phyloP scores from a whole-genome alignment of 2,113 vertebrate genomes.

The Trochalopteron elliotii region DNA sequence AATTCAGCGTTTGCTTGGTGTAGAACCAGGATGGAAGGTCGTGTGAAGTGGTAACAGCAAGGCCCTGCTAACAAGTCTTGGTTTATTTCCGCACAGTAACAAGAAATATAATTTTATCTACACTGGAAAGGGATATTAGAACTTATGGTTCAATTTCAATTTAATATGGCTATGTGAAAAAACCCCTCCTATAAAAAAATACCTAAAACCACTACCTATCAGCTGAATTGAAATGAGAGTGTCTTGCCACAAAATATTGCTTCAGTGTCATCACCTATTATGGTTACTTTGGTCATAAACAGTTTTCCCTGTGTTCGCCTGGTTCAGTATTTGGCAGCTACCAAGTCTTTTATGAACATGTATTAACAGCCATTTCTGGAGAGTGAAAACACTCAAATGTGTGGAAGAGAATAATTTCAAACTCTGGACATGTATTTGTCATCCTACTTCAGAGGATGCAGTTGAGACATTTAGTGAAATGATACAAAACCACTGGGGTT shows the following conservation, averaged over 20 bases:
- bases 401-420: not conserved
- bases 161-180: not conserved
- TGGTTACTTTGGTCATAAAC: not conserved
- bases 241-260: not conserved
- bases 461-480: not conserved
- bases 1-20: not conserved
- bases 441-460: not conserved
- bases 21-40: not conserved
- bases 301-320: not conserved
- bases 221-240: not conserved
- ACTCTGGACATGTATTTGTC: not conserved
- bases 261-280: not conserved
- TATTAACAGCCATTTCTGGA: not conserved
- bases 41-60: not conserved
- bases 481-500: not conserved
- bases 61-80: not conserved
- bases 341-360: not conserved
- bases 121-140: not conserved
- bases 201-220: not conserved
- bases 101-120: not conserved
- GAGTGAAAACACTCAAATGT: not conserved
- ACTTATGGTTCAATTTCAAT: rapidly evolving
- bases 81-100: not conserved
- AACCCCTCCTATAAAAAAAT: not conserved
- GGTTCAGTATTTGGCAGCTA: not conserved